Base-by-base conservation (phyloP, 2,113 vertebrate genomes). In the Triplophysa dalaica region DNA sequence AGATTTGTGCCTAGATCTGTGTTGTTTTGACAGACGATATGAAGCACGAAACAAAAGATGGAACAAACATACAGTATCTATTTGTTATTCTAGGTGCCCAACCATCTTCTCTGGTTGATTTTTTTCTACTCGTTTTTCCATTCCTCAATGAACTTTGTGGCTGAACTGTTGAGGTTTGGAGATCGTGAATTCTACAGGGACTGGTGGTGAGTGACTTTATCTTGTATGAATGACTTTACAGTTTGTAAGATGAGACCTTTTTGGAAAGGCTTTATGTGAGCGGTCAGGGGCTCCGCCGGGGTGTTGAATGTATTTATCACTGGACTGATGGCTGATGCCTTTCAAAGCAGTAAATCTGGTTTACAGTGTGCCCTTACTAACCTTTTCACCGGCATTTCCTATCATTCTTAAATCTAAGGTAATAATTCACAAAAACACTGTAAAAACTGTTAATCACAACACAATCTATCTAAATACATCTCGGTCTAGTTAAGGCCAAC, bases 91-190 rank as follows among this genome's bases (percentile, higher is more conserved):
- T 88, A 98, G 96, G 95, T 98, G 63, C 96, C 96, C 52, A 98
- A 98, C 81, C 96, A 98, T 85, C 80, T 97, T 72, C 92, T 98
- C 87, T 97, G 96, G 96, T 89, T 98, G 72, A 95, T 98, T 84
- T 98, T 97, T 89, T 98, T 98, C 91, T 98, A 97, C 87, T 95
- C 91, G 90, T 94, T 96, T 87, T 98, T 98, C 88, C 96, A 98
- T 81, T 97, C 96, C 4, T 95, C 94, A 33, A 86, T 97, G 86
- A 98, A 98, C 56, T 94, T 94, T 1, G 84, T 91, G 26, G 96
- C 95, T 0, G 96, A 98, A 87, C 86, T 98, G 81, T 85, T 96
- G 91, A 90, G 89, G 77, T 98, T 98, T 60, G 96, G 95, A 77
- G 96, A 98, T 90, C 89, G 96, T 0, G 94, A 96, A 85, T 98